phyloP scores from a whole-genome alignment of 2,888 invertebrate genomes.

The Nephrotoma appendiculata region DNA sequence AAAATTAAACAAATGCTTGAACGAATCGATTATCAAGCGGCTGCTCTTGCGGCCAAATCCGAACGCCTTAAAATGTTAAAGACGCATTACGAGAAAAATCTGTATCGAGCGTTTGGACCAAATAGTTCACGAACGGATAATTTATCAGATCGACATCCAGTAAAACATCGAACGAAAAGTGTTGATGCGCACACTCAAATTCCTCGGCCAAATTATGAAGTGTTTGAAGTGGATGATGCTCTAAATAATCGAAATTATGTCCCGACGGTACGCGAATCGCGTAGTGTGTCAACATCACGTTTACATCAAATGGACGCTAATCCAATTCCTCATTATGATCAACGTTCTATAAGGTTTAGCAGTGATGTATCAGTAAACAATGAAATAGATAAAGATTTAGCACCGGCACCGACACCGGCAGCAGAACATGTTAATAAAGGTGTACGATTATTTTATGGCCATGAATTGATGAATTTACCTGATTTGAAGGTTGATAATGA shows the following conservation, averaged over 20 bases:
- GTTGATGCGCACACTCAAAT: background rate
- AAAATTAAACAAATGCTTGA: slow-evolving; percentile 40
- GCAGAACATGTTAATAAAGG: background rate
- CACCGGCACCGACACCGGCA: background rate
- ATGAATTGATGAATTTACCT: background rate
- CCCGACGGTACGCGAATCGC: background rate
- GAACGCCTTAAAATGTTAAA: slow-evolving; percentile 40
- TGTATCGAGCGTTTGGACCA: background rate
- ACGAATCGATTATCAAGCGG: slow-evolving; percentile 40
- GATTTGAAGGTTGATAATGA: background rate
- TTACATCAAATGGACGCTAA: background rate
- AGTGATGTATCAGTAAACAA: background rate
- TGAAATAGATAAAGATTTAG: background rate
- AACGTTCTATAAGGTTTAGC: background rate
- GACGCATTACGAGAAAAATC: slow-evolving; percentile 8
- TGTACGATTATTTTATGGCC: background rate
- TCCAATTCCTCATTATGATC: background rate
- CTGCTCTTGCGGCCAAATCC: slow-evolving; percentile 41
- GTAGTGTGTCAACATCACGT: background rate
- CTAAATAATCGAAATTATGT: background rate
- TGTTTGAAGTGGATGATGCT: background rate
- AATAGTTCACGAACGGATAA: background rate
- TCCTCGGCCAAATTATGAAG: background rate
- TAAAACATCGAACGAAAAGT: background rate
- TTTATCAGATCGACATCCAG: background rate